phyloP scores from a whole-genome alignment of 1,140 invertebrate species.

The Homarus americanus region DNA sequence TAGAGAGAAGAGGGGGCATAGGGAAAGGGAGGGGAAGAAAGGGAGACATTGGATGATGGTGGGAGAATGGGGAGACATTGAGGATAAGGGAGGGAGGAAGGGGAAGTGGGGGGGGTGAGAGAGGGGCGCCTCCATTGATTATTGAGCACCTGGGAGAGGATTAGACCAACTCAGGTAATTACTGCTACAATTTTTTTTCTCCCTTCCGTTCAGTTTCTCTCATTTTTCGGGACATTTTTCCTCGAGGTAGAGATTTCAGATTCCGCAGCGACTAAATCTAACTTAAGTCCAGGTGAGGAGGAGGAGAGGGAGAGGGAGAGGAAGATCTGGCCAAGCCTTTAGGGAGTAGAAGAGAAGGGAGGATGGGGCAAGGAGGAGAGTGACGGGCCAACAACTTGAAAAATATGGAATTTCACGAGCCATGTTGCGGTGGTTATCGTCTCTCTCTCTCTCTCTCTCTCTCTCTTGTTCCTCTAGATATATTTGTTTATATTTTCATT shows the following conservation, averaged over 20 bases:
- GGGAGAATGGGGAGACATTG: not conserved
- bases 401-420: too few species aligned
- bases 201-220: not conserved
- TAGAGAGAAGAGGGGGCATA: not conserved
- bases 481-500: not conserved
- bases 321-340: too few species aligned
- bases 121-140: not conserved
- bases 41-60: not conserved
- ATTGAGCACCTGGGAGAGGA: not conserved
- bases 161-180: conserved; percentile 6
- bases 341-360: not conserved
- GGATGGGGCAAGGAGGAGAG: not conserved
- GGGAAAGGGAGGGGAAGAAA: not conserved
- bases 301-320: not conserved
- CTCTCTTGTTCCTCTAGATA: not conserved
- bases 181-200: not conserved
- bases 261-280: conserved; percentile 5
- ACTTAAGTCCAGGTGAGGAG: not conserved
- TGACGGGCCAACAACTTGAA: not conserved
- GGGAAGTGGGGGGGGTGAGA: not conserved
- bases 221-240: conserved; percentile 19
- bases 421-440: too few species aligned
- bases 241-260: conserved; percentile 11
- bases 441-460: too few species aligned
- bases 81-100: not conserved